A percentile compares a stretch with the other conserved stretches of the same genome.
These are phyloP conservation scores for Drosophila melanosoma DNA, from an alignment of 2,888 invertebrate species.

Conservation along the genomic window DNA sequence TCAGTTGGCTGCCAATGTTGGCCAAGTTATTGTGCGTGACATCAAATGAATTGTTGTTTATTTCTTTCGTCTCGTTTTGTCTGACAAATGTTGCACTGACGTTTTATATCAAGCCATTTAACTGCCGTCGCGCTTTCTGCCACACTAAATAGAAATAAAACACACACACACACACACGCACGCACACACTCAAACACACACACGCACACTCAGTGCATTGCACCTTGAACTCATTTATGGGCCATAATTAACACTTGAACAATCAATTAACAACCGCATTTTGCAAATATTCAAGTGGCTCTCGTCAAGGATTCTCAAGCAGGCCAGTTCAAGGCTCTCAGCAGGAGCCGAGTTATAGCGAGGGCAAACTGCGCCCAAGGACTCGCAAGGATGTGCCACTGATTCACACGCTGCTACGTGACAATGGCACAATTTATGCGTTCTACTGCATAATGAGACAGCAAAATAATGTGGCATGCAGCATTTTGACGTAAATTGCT, in stretches of 20 bases:
- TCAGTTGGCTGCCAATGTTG: conserved; percentile 14
- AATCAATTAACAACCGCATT: conserved; percentile 17
- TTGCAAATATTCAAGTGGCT: background rate
- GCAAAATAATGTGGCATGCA: background rate
- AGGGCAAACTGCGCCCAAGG: conserved; percentile 6
- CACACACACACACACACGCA: conserved; percentile 3
- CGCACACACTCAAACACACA: background rate
- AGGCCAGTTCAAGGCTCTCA: conserved; percentile 6
- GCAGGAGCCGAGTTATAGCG: background rate
- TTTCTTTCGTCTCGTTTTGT: conserved; percentile 54
- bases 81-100: conserved; percentile 55
- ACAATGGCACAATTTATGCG: conserved; percentile 53
- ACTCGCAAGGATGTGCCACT: conserved; percentile 15
- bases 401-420: conserved; percentile 31
- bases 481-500: conserved; percentile 28
- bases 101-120: conserved; percentile 64
- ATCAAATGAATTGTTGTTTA: conserved; percentile 76
- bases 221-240: conserved; percentile 10
- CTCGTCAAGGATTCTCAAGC: background rate
- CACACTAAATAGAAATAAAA: conserved; percentile 71
- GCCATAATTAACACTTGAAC: conserved; percentile 28
- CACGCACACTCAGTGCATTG: conserved; percentile 17
- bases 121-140: conserved; percentile 61
- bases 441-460: conserved; percentile 48
- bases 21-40: conserved; percentile 58